Evolutionary conservation across 2,888 invertebrate species (phyloP), one percentile per base, ranked within the genome.

Genomic region (Cheilosia soror): DNA sequence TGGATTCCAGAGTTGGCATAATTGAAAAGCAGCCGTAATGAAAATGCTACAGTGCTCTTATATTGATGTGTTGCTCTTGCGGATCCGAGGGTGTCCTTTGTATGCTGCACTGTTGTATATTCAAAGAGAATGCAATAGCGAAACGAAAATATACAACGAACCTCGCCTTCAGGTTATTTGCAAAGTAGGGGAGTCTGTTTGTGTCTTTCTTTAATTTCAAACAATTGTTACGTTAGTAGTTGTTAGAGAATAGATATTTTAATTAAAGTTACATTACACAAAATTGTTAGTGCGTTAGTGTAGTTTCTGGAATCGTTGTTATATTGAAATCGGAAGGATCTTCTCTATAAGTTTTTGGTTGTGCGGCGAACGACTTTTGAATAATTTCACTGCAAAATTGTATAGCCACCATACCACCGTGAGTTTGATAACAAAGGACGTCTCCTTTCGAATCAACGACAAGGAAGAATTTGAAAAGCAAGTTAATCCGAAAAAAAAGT

Each of bases 21-120:
- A 69, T 65, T 77, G 60, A 53, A 68, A 31, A 37, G 68, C 53
- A 58, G 25, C 15, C 37, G 57, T 76, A 49, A 76, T 44, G 53
- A 20, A 73, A 73, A 44, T 58, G 58, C 47, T 76, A 47, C 37
- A 47, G 20, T 4, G 71, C 6, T 27, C 20, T 29, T 13, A 20
- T 53, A 63, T 63, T 63, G 55, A 72, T 62, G 55, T 40, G 72
- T 31, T 53, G 33, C 51, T 40, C 62, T 31, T 53, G 33, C 51
- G 11, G 4, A 40, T 33, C 40, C 15, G 37, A 44, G 65, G 76
- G 76, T 66, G 66, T 76, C 66, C 76, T 76, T 60, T 76, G 49
- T n/a, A n/a, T 76, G 29, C 55, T 58, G 40, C 11, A 40, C 29
- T 55, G 40, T 20, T 57, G 25, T 27, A n/a, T 31, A 57, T 25